A percentile compares a stretch with the other conserved stretches of the same genome.
phyloP scores from a whole-genome alignment of 2,888 invertebrate genomes.

The Macropis europaea region DNA sequence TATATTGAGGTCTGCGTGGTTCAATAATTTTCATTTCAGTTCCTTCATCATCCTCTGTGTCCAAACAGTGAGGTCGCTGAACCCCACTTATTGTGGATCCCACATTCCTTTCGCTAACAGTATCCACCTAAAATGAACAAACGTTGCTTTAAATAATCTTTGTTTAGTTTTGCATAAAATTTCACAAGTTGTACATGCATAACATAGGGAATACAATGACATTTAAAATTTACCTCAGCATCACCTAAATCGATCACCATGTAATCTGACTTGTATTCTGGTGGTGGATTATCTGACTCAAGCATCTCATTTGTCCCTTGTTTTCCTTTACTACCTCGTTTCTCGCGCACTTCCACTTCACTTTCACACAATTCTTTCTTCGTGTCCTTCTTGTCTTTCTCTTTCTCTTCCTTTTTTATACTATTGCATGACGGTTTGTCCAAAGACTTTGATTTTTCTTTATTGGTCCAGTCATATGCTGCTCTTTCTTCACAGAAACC shows the following conservation, averaged over 20 bases:
- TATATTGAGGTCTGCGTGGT: slow-evolving; percentile 73
- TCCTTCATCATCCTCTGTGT: slow-evolving; percentile 76
- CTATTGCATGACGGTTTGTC: slow-evolving; percentile 73
- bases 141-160: not conserved
- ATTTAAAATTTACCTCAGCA: slow-evolving; percentile 70
- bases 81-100: slow-evolving; percentile 68
- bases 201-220: slow-evolving; percentile 4
- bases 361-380: slow-evolving; percentile 62
- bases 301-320: slow-evolving; percentile 78
- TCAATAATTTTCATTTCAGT: slow-evolving; percentile 79
- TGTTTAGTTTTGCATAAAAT: too few species aligned
- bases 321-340: slow-evolving; percentile 69
- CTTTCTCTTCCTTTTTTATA: slow-evolving; percentile 74
- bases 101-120: slow-evolving; percentile 71
- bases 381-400: slow-evolving; percentile 73
- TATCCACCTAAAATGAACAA: slow-evolving; percentile 63
- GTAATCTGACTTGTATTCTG: slow-evolving; percentile 78
- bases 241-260: slow-evolving; percentile 80
- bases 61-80: slow-evolving; percentile 71
- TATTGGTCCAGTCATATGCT: slow-evolving; percentile 76
- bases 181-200: too few species aligned
- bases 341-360: slow-evolving; percentile 66
- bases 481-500: slow-evolving; percentile 74
- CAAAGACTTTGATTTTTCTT: slow-evolving; percentile 77
- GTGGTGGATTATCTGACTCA: slow-evolving; percentile 75